A percentile compares a stretch with the other conserved stretches of the same genome.
These are phyloP conservation scores for Boleophthalmus pectinirostris DNA, from an alignment of 2,113 vertebrate genomes.

Conservation along the genomic window DNA sequence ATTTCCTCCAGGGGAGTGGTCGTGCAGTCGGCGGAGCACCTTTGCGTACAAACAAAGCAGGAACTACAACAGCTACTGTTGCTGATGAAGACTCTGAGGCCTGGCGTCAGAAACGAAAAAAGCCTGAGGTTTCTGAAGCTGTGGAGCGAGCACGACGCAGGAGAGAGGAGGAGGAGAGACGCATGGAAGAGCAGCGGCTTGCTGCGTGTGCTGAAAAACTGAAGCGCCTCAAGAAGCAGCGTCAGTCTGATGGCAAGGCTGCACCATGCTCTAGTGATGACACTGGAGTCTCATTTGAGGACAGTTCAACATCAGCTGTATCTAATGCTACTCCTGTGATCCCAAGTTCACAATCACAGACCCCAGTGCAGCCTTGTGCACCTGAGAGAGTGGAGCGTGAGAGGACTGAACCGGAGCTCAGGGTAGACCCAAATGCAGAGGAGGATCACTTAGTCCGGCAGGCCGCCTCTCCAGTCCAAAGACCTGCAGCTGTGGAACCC, in stretches of 20 bases:
- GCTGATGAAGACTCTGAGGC: conserved; percentile 89
- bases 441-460: conserved; percentile 58
- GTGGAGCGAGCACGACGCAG: conserved; percentile 93
- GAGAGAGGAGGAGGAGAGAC: conserved; percentile 93
- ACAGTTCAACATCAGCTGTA: conserved; percentile 28
- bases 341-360: conserved; percentile 43
- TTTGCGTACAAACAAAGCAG: conserved; percentile 61
- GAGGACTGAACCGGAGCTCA: conserved; percentile 41
- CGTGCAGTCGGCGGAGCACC: conserved; percentile 43
- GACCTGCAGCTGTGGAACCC: conserved; percentile 49
- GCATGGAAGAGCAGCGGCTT: conserved; percentile 96
- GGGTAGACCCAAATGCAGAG: conserved; percentile 50
- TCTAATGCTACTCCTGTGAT: conserved; percentile 47
- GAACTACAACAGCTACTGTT: conserved; percentile 56
- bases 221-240: conserved; percentile 93
- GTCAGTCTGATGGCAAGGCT: conserved; percentile 59
- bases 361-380: conserved; percentile 30
- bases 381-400: conserved; percentile 50
- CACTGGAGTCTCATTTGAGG: conserved; percentile 27
- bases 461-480: conserved; percentile 66
- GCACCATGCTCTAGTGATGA: conserved; percentile 47
- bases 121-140: conserved; percentile 91
- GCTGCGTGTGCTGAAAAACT: conserved; percentile 97
- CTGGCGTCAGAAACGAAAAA: conserved; percentile 94
- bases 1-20: conserved; percentile 32